Base-by-base conservation (phyloP, 2,113 vertebrate genomes). In the Etheostoma spectabile region DNA sequence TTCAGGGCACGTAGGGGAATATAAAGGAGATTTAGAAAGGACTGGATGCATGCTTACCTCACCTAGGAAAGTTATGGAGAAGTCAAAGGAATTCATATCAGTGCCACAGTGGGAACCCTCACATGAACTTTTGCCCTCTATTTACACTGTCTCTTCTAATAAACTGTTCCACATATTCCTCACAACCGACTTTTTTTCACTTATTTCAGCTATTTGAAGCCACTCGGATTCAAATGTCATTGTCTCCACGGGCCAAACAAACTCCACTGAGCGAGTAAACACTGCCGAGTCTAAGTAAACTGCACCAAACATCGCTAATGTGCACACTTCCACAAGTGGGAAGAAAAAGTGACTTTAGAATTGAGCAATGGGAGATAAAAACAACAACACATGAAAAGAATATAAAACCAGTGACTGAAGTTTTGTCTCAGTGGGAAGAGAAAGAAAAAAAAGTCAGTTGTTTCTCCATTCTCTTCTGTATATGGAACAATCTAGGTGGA, bases 1-100 rank as follows among this genome's bases (percentile, higher is more conserved):
- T 80, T 82, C 68, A 8, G 8, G 57, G 79, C 72, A 64, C 63
- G 57, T 30, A 2, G 0, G 3, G 27, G 57, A 62, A 83, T 70
- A 69, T 56, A 63, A 69, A 81, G n/a, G 30, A 60, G 61, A 63
- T 62, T 78, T 63, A 65, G 63, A 86, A 73, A 84, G 30, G 1
- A 8, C 4, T 18, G 19, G 48, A 71, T 19, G 56, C 8, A 19
- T 57, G 42, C 52, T 81, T 60, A 79, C 60, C 42, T 83, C 79
- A 80, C 51, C 46, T 59, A 22, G 67, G 64, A 71, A 74, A 63
- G 63, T 73, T 74, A 51, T 49, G n/a, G 48, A 72, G 76, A 63
- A 55, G 35, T 81, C 33, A 49, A 35, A 15, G 24, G 70, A 77
- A 80, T 63, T 12, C 30, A 65, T n/a, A 56, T 56, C 52, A 48